Evolutionary conservation across 2,113 vertebrate species (phyloP), one percentile per base, ranked within the genome.

Genomic region (Pseudopipra pipra): DNA sequence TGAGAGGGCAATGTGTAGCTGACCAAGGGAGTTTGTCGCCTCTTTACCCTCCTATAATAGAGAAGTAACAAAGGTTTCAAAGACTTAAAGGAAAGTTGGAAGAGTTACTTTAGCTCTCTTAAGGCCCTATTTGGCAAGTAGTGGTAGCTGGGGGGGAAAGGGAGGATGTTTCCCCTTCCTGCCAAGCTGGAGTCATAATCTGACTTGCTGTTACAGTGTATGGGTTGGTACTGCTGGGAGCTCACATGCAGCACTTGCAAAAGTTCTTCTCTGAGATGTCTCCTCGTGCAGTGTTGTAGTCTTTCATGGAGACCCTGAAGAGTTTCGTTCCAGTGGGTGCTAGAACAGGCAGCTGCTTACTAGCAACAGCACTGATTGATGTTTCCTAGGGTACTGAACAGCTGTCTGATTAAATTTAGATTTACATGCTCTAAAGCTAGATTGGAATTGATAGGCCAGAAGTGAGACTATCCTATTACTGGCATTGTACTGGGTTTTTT

Each of bases 401-500:
- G 56, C 93, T 95, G 93, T 91, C 80, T 91, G 84, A 94, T 93
- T 93, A 95, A 92, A 92, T 95, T 87, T 95, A 92, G 92, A 84
- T 84, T 95, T 92, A 89, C 43, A 5, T 83, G 2, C 4, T 84
- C 68, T 86, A 85, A 94, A 90, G 52, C 91, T 93, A 85, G 84
- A 92, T 89, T 89, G 86, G 93, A 84, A 75, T 85, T 89, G 76
- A 56, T 87, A 90, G 89, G 9, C 23, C 65, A 90, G 47, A 87
- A 78, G 43, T 75, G 72, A 84, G 65, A 41, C 89, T 92, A 35
- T 90, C 61, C 73, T 90, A 22, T 96, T 92, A 85, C 61, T 81
- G 55, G n/a, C 43, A 58, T 83, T 90, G 79, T 70, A 73, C 43
- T 59, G 33, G 23, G 49, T 4, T 73, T 49, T 76, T 90, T 71